phyloP scores from a whole-genome alignment of 2,113 vertebrate genomes.

The Laticauda laticaudata region DNA sequence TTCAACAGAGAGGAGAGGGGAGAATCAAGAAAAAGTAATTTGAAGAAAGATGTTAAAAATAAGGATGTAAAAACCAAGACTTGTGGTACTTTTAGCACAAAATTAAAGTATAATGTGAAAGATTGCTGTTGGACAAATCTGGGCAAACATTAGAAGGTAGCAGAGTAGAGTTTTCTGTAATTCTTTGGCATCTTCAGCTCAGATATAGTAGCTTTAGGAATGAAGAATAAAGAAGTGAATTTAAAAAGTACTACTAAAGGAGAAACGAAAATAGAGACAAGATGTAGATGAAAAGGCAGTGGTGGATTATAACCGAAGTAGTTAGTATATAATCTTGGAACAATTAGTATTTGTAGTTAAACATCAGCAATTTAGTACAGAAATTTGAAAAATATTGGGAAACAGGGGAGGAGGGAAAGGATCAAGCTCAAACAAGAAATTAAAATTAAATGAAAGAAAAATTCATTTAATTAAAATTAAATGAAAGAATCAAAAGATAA shows the following conservation, averaged over 20 bases:
- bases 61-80: neutral
- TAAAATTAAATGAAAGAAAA: neutral
- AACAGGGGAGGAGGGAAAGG: too few species aligned
- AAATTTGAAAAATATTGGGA: neutral
- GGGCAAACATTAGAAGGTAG: neutral
- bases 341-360: neutral
- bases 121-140: neutral
- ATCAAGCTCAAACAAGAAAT: neutral
- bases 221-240: neutral
- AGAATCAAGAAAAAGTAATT: neutral
- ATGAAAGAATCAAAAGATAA: constrained; percentile 4
- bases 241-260: neutral
- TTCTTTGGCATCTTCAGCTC: neutral
- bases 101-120: neutral
- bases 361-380: neutral
- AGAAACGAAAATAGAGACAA: neutral
- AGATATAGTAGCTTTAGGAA: neutral
- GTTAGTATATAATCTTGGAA: neutral
- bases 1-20: neutral
- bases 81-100: neutral
- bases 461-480: neutral
- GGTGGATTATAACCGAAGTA: neutral
- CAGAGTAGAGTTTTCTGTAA: neutral
- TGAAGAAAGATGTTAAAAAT: neutral
- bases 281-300: neutral